phyloP scores from a whole-genome alignment of 2,888 invertebrate species.

The Miltochrista miniata region DNA sequence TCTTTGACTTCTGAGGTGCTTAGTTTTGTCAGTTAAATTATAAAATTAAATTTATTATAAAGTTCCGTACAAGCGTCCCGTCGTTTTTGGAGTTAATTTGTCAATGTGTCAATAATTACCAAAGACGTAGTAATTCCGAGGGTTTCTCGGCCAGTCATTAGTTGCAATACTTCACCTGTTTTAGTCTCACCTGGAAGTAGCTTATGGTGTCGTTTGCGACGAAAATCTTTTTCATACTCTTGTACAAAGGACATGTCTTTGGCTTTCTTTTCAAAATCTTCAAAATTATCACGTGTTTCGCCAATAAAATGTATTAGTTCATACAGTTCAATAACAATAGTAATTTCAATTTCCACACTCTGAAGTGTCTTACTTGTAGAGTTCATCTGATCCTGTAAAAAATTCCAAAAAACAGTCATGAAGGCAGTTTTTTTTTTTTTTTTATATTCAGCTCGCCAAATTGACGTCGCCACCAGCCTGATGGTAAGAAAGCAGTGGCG shows the following conservation, averaged over 20 bases:
- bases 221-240: constrained; percentile 3
- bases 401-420: constrained; percentile 11
- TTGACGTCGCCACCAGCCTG: no score
- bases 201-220: constrained; percentile 1
- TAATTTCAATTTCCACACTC: constrained; percentile 13
- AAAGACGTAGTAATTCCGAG: constrained; percentile 2
- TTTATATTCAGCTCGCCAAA: no score
- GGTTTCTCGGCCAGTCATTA: constrained; percentile 7
- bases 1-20: no score
- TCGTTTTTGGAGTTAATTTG: constrained; percentile 8
- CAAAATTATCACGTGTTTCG: constrained; percentile 4
- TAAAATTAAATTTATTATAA: no score
- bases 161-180: constrained; percentile 8
- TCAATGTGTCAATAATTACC: constrained; percentile 3
- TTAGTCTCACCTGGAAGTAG: constrained; percentile 6
- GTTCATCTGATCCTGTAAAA: constrained; percentile 10
- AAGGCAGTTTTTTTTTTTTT: neutral
- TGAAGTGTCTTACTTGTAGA: constrained; percentile 1
- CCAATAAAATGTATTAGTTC: constrained; percentile 1
- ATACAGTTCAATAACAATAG: neutral
- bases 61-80: neutral
- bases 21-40: no score
- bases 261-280: constrained; percentile 4
- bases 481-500: no score
- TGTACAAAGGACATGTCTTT: neutral